phyloP scores from a whole-genome alignment of 2,888 invertebrate genomes.

The Cephalotes varians region DNA sequence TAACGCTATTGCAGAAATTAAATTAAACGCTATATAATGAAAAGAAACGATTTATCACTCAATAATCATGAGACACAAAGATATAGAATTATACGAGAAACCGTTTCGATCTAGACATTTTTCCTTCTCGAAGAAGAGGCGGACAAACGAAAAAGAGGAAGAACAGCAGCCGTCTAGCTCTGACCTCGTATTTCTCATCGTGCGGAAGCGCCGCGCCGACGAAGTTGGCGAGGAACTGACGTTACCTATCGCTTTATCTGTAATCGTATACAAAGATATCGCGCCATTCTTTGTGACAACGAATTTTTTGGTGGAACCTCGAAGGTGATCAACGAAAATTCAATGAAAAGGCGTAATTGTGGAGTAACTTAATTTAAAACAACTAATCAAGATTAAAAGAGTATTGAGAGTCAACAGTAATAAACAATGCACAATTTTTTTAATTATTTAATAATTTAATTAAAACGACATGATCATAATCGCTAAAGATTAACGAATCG shows the following conservation, averaged over 20 bases:
- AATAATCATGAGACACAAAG: not conserved
- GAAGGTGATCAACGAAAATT: not conserved
- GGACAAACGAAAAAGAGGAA: not conserved
- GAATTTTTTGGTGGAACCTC: not conserved
- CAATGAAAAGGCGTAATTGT: constrained; percentile 8
- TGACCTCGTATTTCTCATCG: constrained; percentile 59
- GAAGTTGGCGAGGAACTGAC: constrained; percentile 48
- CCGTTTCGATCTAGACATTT: constrained; percentile 36
- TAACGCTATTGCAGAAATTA: not conserved
- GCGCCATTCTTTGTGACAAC: constrained; percentile 23
- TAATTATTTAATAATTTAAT: too few species aligned
- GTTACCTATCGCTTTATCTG: constrained; percentile 36
- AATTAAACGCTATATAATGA: not conserved
- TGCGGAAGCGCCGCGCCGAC: constrained; percentile 64
- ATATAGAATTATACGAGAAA: not conserved
- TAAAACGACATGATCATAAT: too few species aligned
- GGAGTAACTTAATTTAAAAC: not conserved
- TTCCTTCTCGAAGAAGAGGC: constrained; percentile 31
- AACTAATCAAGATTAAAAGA: too few species aligned
- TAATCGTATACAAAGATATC: constrained; percentile 24
- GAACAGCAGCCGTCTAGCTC: constrained; percentile 34
- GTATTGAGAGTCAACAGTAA: too few species aligned
- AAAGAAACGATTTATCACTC: constrained; percentile 3
- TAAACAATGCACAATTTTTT: too few species aligned
- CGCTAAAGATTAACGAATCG: too few species aligned